Evolutionary conservation across 1,140 invertebrate genomes (phyloP), one percentile per base, ranked within the genome.

Genomic region (Campodea augens): DNA sequence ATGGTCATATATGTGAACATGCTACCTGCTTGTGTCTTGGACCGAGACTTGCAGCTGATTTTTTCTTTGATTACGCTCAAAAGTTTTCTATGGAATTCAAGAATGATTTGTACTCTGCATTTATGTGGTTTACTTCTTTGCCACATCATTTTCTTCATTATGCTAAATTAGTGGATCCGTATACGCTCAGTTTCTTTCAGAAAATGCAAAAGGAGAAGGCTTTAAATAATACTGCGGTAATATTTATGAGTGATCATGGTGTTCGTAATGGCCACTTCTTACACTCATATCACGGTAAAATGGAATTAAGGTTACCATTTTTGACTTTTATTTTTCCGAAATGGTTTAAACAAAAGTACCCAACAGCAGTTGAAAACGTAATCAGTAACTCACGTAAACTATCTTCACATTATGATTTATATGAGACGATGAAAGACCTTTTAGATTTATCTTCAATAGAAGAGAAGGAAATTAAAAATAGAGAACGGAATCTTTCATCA

Each of bases 101-200:
- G 32, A 20, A 43, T 4, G 38, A 43, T 13, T 21, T 41, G 46
- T 68, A 62, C 50, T 86, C 86, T 50, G 77, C 73, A 1, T 75
- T 86, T 46, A 81, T 83, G 57, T 87, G 82, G 82, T 71, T 75
- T 4, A 78, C 78, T 29, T 75, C 72, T 29, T 69, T 85, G 44
- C 79, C 75, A 41, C 83, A 88, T 55, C 78, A 85, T 51, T 74
- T 74, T 51, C 65, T 83, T 13, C 83, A 82, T 50, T 74, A 75
- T 32, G 71, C 75, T 0, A 73, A 73, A 29, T 61, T 70, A 3
- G 75, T 80, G 60, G 83, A 87, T n/a, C 20, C 38, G 18, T 3
- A 20, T 0, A 18, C n/a, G n/a, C 50, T n/a, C 21, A 37, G 2
- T 4, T 25, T 5, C 19, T 7, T 2, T 21, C 37, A 3, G 3